Evolutionary conservation across 2,113 vertebrate genomes (phyloP).

Genomic region (Chamaetylas fuelleborni): DNA sequence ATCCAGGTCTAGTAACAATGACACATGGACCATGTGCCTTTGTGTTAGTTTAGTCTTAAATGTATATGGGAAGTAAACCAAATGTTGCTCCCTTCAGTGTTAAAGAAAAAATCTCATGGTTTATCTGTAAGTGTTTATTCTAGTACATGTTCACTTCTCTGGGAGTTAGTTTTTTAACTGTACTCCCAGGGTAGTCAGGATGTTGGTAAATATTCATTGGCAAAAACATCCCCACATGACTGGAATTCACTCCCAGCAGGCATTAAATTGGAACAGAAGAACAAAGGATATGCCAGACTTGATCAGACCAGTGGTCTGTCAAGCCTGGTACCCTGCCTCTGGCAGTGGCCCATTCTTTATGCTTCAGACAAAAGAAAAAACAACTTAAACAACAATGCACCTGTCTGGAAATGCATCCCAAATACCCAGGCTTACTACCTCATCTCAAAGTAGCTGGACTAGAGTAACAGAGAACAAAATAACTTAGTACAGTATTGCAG

Average conservation of each 20-base stretch:
- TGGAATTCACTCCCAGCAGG: constrained; percentile 61
- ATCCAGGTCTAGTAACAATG: neutral
- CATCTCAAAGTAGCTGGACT: neutral
- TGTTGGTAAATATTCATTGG: constrained; percentile 66
- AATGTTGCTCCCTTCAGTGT: neutral
- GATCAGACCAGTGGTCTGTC: constrained; percentile 60
- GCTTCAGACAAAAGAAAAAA: constrained; percentile 18
- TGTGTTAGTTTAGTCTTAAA: neutral
- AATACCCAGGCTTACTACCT: neutral
- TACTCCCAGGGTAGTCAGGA: neutral
- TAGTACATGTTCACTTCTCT: neutral
- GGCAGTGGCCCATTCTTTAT: constrained; percentile 32
- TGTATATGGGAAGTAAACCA: neutral
- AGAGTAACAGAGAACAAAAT: neutral
- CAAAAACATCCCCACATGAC: constrained; percentile 48
- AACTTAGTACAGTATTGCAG: neutral
- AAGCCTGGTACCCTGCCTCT: constrained; percentile 50
- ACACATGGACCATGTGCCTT: neutral
- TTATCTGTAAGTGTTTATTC: neutral
- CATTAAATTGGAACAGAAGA: constrained; percentile 61
- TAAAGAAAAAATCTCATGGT: neutral
- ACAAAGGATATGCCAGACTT: constrained; percentile 66
- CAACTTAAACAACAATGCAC: neutral
- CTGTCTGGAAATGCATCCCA: constrained; percentile 10
- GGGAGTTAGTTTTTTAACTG: neutral